Conservation (phyloP, 2,888 invertebrate species). For the Tipula unca region DNA sequence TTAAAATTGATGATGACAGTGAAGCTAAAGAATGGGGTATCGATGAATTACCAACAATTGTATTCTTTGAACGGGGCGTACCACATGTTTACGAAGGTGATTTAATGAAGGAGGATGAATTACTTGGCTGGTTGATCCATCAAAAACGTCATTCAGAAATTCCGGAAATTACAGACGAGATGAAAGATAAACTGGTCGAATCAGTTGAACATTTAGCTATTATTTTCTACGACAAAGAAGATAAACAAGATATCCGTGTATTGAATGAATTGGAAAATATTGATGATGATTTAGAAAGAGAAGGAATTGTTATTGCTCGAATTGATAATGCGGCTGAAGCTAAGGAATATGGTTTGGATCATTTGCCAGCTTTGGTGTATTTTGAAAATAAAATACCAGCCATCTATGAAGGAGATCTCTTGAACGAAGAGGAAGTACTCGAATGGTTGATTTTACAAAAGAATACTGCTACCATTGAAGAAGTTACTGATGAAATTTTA, state of each 20-base stretch:
- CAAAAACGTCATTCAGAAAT: conserved; percentile 87
- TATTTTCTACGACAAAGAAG: conserved; percentile 88
- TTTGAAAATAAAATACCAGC: conserved; percentile 89
- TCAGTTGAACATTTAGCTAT: conserved; percentile 74
- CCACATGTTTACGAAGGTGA: conserved; percentile 74
- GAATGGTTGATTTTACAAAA: conserved; percentile 78
- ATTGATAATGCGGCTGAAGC: conserved; percentile 86
- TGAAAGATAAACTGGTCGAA: conserved; percentile 84
- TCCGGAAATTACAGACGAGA: conserved; percentile 86
- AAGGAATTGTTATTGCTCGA: conserved; percentile 82
- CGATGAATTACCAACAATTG: conserved; percentile 72
- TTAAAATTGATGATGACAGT: conserved; percentile 80
- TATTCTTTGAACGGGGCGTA: conserved; percentile 64
- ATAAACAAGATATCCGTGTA: conserved; percentile 79
- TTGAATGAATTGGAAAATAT: conserved; percentile 86
- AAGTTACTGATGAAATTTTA: conserved; percentile 86
- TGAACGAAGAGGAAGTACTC: conserved; percentile 87
- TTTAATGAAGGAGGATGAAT: conserved; percentile 80
- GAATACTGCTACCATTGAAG: conserved; percentile 84
- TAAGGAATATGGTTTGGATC: conserved; percentile 83
- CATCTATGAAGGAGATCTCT: conserved; percentile 81
- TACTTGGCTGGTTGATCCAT: conserved; percentile 83
- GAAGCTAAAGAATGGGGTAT: conserved; percentile 88
- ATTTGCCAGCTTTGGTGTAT: conserved; percentile 69
- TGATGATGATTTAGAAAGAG: conserved; percentile 82